Evolutionary conservation across 2,113 vertebrate genomes (phyloP), one percentile per base, ranked within the genome.

Genomic region (Aplodontia rufa): DNA sequence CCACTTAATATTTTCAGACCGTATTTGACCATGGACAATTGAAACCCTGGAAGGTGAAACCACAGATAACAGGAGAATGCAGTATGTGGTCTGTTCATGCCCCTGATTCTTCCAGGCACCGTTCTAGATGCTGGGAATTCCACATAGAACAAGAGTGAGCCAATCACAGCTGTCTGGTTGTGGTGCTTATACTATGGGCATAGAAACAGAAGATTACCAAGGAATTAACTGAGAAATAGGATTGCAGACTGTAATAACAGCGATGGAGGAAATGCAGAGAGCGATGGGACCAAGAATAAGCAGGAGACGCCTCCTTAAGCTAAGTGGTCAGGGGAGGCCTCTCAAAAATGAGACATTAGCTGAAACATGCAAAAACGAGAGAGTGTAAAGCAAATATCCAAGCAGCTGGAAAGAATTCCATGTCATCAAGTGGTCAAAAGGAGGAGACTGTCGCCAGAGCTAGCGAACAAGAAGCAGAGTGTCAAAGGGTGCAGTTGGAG

Each of bases 81-180:
- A n/a, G n/a, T n/a, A 0, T 47, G 17, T 11, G 5, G 0, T 49
- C 19, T 42, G 2, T 49, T 68, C 12, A 3, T 37, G 20, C 14
- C 4, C 58, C 69, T 37, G 4, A 32, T 40, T 87, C 45, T 93
- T 14, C 81, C 62, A 37, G 64, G 14, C 35, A 4, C 64, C 28
- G 0, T 30, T 62, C 3, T 40, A 45, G 49, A 60, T 30, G 35
- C 35, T 22, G 0, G 53, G 58, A 72, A 60, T 64, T n/a, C 60
- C 68, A 40, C 37, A 26, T 26, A 35, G 9, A 79, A 66, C 13
- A n/a, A 55, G 47, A 85, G 26, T 74, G 81, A 30, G 8, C 28
- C 45, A 66, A 0, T 62, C 58, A 58, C 24, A 6, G 37, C 72
- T 28, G 2, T 51, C 19, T 19, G 24, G 5, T 53, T 49, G 4